Conservation (phyloP, 2,113 vertebrate species). For the Hippolais icterina region DNA sequence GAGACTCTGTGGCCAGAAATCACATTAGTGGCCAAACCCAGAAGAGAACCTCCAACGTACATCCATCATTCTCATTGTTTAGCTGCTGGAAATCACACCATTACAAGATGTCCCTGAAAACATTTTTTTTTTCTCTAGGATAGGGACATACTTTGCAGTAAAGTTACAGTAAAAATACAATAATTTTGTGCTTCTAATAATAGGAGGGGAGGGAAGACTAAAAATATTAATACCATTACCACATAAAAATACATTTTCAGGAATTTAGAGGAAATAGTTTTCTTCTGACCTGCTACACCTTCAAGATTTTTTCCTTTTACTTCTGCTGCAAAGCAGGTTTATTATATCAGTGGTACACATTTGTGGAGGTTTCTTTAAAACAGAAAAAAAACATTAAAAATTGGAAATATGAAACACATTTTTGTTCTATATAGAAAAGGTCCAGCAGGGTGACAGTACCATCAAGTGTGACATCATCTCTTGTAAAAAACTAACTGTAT, state of each 20-base stretch:
- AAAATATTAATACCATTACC: background rate
- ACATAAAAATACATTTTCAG: background rate
- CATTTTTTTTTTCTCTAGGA: background rate
- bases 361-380: background rate
- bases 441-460: background rate
- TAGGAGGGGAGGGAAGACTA: rapidly evolving
- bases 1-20: background rate
- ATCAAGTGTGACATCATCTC: background rate
- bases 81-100: background rate
- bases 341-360: background rate
- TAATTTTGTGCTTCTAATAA: background rate
- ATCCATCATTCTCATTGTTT: background rate
- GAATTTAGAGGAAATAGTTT: background rate
- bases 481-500: background rate
- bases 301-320: background rate
- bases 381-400: background rate
- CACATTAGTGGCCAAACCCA: background rate
- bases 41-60: background rate
- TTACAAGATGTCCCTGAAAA: background rate
- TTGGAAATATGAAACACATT: background rate
- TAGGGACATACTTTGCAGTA: background rate
- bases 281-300: background rate
- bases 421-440: background rate
- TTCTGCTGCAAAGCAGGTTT: background rate
- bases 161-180: background rate